phyloP scores from a whole-genome alignment of 2,888 invertebrate genomes.

The Oxycera nigricornis region DNA sequence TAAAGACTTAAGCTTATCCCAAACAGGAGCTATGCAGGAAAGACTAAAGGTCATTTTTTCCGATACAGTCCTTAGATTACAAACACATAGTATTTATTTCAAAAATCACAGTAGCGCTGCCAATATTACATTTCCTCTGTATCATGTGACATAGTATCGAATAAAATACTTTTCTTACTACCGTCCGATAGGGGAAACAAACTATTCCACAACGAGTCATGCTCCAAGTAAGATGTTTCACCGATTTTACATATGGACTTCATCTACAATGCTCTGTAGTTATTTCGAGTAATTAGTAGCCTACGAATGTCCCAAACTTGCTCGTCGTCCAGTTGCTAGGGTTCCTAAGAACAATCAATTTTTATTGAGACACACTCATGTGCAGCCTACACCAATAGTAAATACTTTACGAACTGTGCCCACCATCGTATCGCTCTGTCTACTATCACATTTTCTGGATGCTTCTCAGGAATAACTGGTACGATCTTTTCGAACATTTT shows the following conservation, averaged over 20 bases:
- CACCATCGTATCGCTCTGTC: conserved; percentile 60
- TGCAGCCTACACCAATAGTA: conserved; percentile 53
- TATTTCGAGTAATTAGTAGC: neutral
- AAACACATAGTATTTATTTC: too few species aligned
- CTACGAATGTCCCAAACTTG: neutral
- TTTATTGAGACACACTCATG: too few species aligned
- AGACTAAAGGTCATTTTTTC: too few species aligned
- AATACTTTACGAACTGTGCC: conserved; percentile 56
- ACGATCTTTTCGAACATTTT: conserved; percentile 53
- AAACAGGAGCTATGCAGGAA: too few species aligned
- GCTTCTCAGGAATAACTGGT: conserved; percentile 11
- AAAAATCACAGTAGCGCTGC: too few species aligned
- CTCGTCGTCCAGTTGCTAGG: neutral
- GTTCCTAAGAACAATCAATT: too few species aligned
- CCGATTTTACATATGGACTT: neutral
- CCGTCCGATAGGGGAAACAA: neutral
- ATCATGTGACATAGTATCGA: neutral
- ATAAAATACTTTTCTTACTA: too few species aligned
- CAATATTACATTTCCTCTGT: too few species aligned
- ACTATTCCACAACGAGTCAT: neutral
- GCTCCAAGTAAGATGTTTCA: neutral
- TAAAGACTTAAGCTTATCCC: too few species aligned
- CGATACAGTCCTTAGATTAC: too few species aligned
- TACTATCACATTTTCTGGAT: conserved; percentile 52
- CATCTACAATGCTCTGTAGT: neutral